phyloP scores from a whole-genome alignment of 2,113 vertebrate genomes.

The Calypte anna region DNA sequence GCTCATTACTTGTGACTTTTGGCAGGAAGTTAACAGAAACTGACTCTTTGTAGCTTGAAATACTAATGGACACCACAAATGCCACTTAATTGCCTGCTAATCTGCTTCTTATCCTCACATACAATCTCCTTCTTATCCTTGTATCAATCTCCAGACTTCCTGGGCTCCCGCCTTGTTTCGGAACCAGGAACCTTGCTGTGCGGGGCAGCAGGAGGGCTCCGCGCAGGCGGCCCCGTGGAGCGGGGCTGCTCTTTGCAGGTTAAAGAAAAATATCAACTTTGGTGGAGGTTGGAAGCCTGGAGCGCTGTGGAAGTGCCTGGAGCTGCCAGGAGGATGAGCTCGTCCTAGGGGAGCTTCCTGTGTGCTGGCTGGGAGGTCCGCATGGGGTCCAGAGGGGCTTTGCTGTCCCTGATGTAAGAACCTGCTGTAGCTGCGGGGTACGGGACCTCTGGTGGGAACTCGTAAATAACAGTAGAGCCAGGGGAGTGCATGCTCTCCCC shows the following conservation, averaged over 20 bases:
- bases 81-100: conserved; percentile 45
- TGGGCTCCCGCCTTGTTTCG: neutral
- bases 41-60: conserved; percentile 32
- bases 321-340: neutral
- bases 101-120: conserved; percentile 35
- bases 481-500: fast-evolving
- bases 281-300: neutral
- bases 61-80: conserved; percentile 44
- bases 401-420: fast-evolving
- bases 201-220: neutral
- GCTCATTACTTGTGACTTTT: conserved; percentile 63
- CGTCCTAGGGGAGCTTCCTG: fast-evolving
- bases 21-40: conserved; percentile 58
- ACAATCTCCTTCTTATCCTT: conserved; percentile 12
- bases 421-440: neutral
- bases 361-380: neutral
- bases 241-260: neutral
- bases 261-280: neutral
- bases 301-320: neutral
- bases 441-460: fast-evolving
- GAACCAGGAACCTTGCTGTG: neutral
- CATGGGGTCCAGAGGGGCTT: neutral
- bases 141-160: neutral
- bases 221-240: neutral
- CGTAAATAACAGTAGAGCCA: neutral